Evolutionary conservation across 2,888 invertebrate genomes (phyloP).

Genomic region (Boloria selene): DNA sequence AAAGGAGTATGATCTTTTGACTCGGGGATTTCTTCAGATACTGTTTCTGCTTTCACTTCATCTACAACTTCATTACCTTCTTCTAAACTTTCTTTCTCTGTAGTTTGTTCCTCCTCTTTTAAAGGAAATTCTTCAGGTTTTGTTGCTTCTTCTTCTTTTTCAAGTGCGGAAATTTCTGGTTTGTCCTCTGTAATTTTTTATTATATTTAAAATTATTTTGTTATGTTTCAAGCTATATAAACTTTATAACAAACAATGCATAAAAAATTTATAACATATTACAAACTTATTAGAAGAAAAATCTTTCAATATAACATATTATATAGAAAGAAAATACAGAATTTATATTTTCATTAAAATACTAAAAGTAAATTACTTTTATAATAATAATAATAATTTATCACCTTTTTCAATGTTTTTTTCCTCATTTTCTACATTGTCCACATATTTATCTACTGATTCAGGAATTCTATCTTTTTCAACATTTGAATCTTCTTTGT

Average conservation of each 20-base stretch:
- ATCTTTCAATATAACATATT: no score
- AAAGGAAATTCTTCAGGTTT: conserved; percentile 7
- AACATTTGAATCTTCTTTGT: conserved; percentile 13
- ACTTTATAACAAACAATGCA: no score
- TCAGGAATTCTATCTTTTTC: conserved; percentile 2
- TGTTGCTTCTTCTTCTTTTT: not conserved
- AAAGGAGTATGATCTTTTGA: not conserved
- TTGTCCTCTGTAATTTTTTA: conserved; percentile 12
- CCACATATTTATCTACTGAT: conserved; percentile 4
- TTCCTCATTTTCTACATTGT: conserved; percentile 5
- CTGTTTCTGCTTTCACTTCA: conserved; percentile 17
- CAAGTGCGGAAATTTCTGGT: not conserved
- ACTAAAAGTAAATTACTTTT: no score
- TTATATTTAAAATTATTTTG: no score
- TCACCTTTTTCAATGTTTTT: not conserved
- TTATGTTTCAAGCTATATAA: no score
- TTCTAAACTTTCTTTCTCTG: conserved; percentile 14
- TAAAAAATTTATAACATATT: no score
- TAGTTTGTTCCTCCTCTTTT: conserved; percentile 6
- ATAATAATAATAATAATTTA: no score
- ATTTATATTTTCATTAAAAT: no score
- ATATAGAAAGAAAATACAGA: no score
- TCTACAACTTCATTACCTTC: conserved; percentile 4
- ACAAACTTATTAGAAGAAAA: no score
- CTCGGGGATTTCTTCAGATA: conserved; percentile 7